Percentiles rank a stretch among this genome's conserved stretches.
phyloP scores from a whole-genome alignment of 92 coral and sea anemone genomes.

The Phenganax marumi region DNA sequence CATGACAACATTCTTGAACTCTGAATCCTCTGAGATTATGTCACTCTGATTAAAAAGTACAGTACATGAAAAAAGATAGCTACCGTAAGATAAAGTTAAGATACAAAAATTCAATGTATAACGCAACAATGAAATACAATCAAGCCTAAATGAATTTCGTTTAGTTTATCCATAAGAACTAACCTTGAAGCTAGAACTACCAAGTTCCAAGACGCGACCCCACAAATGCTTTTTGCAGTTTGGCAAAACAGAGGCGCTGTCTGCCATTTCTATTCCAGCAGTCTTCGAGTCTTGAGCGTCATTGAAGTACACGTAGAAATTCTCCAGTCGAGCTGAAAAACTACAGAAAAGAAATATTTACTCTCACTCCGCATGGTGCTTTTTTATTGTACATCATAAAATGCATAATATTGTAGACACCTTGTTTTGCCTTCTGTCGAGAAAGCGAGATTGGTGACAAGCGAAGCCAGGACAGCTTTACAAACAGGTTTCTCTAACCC shows the following conservation, averaged over 20 bases:
- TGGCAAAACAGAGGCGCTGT: conserved; percentile 69
- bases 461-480: conserved; percentile 76
- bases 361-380: not conserved
- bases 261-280: conserved; percentile 56
- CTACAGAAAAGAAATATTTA: conserved; percentile 45
- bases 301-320: conserved; percentile 77
- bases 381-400: not conserved
- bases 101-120: too few species aligned
- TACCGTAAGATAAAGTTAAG: too few species aligned
- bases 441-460: conserved; percentile 47
- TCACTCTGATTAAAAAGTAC: conserved; percentile 16
- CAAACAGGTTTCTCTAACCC: conserved; percentile 65
- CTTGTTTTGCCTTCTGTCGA: conserved; percentile 56
- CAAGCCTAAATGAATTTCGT: not conserved
- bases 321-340: conserved; percentile 64
- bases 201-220: conserved; percentile 90
- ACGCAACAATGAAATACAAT: not conserved
- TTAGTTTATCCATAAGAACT: not conserved
- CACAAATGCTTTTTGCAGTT: conserved; percentile 75
- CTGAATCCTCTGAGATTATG: not conserved
- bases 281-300: conserved; percentile 35
- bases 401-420: not conserved
- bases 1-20: not conserved
- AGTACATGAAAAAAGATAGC: not conserved
- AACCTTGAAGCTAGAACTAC: conserved; percentile 78